These are phyloP conservation scores for Tetraneura akinire DNA, from an alignment of 1,140 invertebrate species.

Conservation along the genomic window DNA sequence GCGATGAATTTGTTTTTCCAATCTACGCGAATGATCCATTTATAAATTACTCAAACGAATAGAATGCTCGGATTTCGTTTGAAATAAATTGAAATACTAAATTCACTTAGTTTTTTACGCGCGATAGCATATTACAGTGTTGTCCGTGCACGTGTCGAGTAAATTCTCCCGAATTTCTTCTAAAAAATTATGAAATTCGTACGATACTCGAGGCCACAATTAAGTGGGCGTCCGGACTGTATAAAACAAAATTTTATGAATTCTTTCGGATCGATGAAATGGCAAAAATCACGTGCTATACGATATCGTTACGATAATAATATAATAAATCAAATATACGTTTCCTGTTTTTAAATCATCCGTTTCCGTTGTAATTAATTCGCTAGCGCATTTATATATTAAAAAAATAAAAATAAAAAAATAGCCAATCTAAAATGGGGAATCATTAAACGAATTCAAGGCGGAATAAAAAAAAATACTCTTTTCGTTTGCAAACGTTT, in stretches of 20 bases:
- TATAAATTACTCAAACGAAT: too few species aligned
- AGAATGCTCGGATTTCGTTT: not conserved
- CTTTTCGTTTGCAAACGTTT: slow-evolving; percentile 1
- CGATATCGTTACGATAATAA: not conserved
- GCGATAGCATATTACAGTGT: too few species aligned
- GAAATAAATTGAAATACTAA: not conserved
- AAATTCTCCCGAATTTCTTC: not conserved
- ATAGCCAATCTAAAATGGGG: not conserved
- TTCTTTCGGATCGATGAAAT: not conserved
- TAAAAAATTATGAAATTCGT: too few species aligned
- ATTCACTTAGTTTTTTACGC: too few species aligned
- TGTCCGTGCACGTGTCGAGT: not conserved
- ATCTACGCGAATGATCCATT: too few species aligned
- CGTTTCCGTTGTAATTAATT: slow-evolving; percentile 30
- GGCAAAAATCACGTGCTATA: not conserved
- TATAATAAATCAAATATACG: slow-evolving; percentile 15
- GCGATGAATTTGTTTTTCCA: too few species aligned
- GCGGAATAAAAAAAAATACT: not conserved
- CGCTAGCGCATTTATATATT: not conserved
- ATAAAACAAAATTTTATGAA: not conserved
- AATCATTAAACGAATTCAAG: not conserved
- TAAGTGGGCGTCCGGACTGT: too few species aligned
- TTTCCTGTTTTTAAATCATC: not conserved
- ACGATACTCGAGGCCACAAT: too few species aligned
- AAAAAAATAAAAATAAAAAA: not conserved